Evolutionary conservation across 2,888 invertebrate genomes (phyloP), one percentile per base, ranked within the genome.

Genomic region (Lydus trimaculatus): DNA sequence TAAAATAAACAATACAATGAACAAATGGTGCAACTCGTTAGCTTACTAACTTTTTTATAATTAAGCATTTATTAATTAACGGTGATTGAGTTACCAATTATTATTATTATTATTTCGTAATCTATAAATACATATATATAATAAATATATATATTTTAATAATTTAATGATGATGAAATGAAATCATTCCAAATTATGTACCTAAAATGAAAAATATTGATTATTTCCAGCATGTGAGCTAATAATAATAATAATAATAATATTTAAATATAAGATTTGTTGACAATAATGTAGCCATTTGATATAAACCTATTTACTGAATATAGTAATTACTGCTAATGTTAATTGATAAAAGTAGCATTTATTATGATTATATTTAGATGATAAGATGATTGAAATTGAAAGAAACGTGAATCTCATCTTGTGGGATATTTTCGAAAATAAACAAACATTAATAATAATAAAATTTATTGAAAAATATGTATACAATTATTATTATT

Each of bases 261-360:
- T n/a, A n/a, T n/a, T n/a, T n/a, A n/a, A n/a, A 78, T 81, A 79
- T 84, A 84, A 84, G 83, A 81, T 84, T 84, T 83, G 84, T 85
- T 84, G 85, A 85, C 85, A 85, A 85, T 85, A 85, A 85, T 76
- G 82, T 85, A 85, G 84, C 82, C 84, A 83, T 85, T 85, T 85
- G 84, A 85, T 85, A 85, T 84, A 83, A 82, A 80, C 75, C 72
- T 79, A 82, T 81, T 81, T 82, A 82, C 78, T 80, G n/a, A n/a
- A n/a, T 81, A 48, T 48, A 83, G 81, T n/a, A n/a, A n/a, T n/a
- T 81, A 82, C 80, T 80, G 80, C 83, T 82, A 82, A 81, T 81
- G 82, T 84, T 82, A 82, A 79, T 80, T 80, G 78, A 78, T 77
- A 79, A 79, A 78, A 79, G 80, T 84, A 85, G 84, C 85, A 84